Conservation (phyloP, 2,888 invertebrate species). For the Holacanthella duospinosa region DNA sequence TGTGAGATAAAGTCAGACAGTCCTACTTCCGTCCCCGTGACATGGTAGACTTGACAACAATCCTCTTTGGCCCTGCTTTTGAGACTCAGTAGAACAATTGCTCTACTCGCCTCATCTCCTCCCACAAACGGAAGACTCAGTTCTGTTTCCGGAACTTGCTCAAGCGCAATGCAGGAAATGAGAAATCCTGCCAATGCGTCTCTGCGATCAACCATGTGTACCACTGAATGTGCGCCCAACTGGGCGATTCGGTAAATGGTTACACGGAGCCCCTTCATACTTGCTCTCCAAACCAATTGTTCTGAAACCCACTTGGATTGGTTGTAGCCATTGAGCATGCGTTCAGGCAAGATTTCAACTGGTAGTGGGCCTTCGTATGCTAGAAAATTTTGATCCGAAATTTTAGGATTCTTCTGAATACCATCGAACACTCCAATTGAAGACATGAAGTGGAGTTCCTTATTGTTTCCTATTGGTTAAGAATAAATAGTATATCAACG, state of each 20-base stretch:
- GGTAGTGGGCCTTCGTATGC: background rate
- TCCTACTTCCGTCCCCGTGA: background rate
- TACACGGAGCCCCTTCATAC: background rate
- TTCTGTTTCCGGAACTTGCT: background rate
- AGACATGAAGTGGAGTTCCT: background rate
- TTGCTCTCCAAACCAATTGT: background rate
- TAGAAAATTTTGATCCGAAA: background rate
- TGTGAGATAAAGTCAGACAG: background rate
- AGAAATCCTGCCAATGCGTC: background rate
- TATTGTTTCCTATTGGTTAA: background rate
- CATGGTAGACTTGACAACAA: background rate
- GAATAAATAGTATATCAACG: background rate
- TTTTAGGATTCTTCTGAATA: background rate
- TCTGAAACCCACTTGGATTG: slow-evolving; percentile 1
- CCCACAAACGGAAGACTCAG: background rate
- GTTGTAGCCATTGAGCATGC: background rate
- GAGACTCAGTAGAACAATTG: background rate
- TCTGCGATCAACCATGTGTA: background rate
- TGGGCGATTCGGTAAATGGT: background rate
- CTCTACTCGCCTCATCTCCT: background rate
- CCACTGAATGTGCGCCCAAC: background rate
- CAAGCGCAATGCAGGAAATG: background rate
- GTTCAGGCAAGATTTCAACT: background rate
- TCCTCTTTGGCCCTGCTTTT: background rate
- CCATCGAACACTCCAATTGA: background rate